These are phyloP conservation scores for Scaptomyza graminum DNA, from an alignment of 1,140 invertebrate genomes.

Conservation along the genomic window DNA sequence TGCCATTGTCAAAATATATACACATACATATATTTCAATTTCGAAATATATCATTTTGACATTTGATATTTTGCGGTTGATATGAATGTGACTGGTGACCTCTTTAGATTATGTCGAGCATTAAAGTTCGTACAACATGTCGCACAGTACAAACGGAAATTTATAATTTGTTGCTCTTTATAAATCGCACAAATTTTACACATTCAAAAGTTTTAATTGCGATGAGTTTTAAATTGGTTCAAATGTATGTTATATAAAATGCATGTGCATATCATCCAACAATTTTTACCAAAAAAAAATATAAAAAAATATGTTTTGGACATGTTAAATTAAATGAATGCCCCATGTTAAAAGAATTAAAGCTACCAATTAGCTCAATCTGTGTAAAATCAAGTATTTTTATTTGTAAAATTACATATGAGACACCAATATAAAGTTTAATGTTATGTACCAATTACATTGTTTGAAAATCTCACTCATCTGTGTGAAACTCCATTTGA, in stretches of 20 bases:
- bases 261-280: too few relatives aligned
- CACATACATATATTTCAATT: slow-evolving; percentile 14
- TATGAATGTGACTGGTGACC: not conserved
- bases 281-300: too few relatives aligned
- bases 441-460: not conserved
- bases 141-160: not conserved
- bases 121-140: slow-evolving; percentile 5
- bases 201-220: not conserved
- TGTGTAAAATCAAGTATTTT: too few relatives aligned
- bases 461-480: slow-evolving; percentile 2
- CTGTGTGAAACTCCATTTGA: slow-evolving; percentile 21
- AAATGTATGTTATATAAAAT: not conserved
- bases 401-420: not conserved
- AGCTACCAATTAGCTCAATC: too few relatives aligned
- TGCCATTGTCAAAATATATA: slow-evolving; percentile 5
- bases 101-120: slow-evolving; percentile 5
- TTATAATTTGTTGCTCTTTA: not conserved
- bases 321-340: too few relatives aligned
- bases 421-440: too few relatives aligned
- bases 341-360: too few relatives aligned
- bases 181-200: not conserved
- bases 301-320: too few relatives aligned
- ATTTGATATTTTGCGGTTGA: slow-evolving; percentile 28
- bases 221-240: not conserved
- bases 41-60: slow-evolving; percentile 51